Evolutionary conservation across 2,888 invertebrate genomes (phyloP).

Genomic region (Cheilosia urbana): DNA sequence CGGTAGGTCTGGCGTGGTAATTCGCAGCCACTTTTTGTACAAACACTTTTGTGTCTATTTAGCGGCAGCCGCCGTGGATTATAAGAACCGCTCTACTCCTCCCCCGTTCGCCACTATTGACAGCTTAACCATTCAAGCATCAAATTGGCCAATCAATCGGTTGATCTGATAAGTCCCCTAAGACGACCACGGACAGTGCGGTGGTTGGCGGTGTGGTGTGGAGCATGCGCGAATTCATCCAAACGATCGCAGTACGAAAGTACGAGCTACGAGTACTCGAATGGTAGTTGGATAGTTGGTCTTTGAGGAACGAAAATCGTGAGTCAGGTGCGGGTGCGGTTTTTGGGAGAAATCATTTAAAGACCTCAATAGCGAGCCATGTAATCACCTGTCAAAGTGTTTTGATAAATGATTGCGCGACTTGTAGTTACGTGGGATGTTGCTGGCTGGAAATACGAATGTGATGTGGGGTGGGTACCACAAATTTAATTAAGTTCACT

Average conservation of each 20-base stretch:
- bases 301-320: slow-evolving; percentile 50
- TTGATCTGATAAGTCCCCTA: slow-evolving; percentile 68
- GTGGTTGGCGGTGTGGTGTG: not conserved
- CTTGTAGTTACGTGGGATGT: slow-evolving; percentile 35
- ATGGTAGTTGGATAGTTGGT: not conserved
- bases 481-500: slow-evolving; percentile 69
- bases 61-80: slow-evolving; percentile 51
- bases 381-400: slow-evolving; percentile 76
- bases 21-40: slow-evolving; percentile 64
- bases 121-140: slow-evolving; percentile 71
- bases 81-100: not conserved
- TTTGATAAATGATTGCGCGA: slow-evolving; percentile 73
- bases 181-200: not conserved
- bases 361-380: slow-evolving; percentile 68
- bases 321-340: slow-evolving; percentile 76
- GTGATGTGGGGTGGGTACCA: slow-evolving; percentile 54
- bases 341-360: slow-evolving; percentile 69
- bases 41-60: slow-evolving; percentile 67
- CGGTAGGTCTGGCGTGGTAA: slow-evolving; percentile 57
- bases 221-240: slow-evolving; percentile 49
- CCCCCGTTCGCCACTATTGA: slow-evolving; percentile 50
- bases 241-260: slow-evolving; percentile 7
- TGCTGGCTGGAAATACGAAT: slow-evolving; percentile 26
- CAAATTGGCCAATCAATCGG: slow-evolving; percentile 75
- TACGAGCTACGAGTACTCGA: not conserved